Conservation (phyloP, 2,113 vertebrate species). For the Himantopus leucocephalus region DNA sequence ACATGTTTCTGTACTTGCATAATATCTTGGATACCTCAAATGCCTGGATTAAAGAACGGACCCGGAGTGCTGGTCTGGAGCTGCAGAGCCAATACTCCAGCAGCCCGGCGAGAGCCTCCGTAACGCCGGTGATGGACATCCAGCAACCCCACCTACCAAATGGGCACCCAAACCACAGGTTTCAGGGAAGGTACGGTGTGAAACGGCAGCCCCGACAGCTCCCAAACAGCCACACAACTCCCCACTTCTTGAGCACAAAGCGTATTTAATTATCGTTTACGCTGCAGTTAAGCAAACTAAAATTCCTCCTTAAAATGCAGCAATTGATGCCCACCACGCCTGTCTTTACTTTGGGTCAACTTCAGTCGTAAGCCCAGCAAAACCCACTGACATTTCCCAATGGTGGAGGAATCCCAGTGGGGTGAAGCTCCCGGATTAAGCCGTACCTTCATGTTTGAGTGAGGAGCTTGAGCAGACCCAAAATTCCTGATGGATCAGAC, state of each 20-base stretch:
- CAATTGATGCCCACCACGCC: neutral
- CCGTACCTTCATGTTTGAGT: neutral
- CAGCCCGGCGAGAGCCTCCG: rapidly evolving
- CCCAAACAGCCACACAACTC: neutral
- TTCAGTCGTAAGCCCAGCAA: neutral
- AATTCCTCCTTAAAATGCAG: neutral
- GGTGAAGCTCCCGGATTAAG: neutral
- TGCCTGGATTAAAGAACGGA: neutral
- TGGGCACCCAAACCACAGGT: rapidly evolving
- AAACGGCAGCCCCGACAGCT: neutral
- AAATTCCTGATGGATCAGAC: neutral
- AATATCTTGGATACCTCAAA: neutral
- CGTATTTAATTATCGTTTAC: rapidly evolving
- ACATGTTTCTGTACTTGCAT: neutral
- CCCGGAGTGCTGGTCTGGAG: neutral
- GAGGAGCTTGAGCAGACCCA: neutral
- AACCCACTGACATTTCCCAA: too few species aligned
- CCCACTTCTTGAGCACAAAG: neutral
- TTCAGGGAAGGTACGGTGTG: neutral
- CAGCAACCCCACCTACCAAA: neutral
- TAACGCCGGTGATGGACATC: neutral
- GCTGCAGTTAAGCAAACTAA: neutral
- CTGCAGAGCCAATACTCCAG: neutral
- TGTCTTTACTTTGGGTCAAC: neutral
- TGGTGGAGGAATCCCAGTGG: rapidly evolving